phyloP scores from a whole-genome alignment of 2,113 vertebrate genomes.

The Hypomesus transpacificus region DNA sequence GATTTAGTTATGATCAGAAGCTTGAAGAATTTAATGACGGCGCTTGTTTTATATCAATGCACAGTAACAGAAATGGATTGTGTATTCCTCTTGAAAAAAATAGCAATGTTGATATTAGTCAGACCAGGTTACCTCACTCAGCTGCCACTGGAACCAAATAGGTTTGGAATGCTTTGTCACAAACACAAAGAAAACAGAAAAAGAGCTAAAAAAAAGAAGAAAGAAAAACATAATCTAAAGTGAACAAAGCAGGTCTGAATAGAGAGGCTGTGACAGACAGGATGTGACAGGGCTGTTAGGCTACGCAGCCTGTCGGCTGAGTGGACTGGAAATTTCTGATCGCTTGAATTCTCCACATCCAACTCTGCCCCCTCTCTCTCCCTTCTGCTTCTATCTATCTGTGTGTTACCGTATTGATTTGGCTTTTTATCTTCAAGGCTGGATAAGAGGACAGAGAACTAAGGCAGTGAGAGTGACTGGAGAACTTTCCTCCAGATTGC shows the following conservation, averaged over 20 bases:
- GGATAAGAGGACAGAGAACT: conserved; percentile 94
- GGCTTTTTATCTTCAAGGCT: conserved; percentile 93
- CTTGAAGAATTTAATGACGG: conserved; percentile 57
- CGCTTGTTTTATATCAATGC: background rate
- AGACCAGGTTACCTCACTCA: conserved; percentile 35
- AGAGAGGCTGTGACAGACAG: conserved; percentile 69
- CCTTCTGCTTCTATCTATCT: conserved; percentile 88
- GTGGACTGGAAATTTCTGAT: conserved; percentile 90
- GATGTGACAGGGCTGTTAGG: conserved; percentile 83
- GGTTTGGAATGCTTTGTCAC: conserved; percentile 55
- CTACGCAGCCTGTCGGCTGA: conserved; percentile 81
- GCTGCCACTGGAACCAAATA: conserved; percentile 51
- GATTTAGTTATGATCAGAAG: conserved; percentile 74
- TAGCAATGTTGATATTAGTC: background rate
- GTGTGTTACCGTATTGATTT: conserved; percentile 95
- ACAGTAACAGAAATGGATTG: conserved; percentile 22
- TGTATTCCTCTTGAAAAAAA: too few species aligned
- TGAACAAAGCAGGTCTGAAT: conserved; percentile 64
- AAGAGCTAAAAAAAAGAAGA: conserved; percentile 11
- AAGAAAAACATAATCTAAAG: conserved; percentile 57
- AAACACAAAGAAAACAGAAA: conserved; percentile 44
- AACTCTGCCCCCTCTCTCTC: conserved; percentile 74
- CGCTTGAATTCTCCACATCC: conserved; percentile 94
- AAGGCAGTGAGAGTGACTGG: conserved; percentile 83
- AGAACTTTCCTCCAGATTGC: conserved; percentile 90